Evolutionary conservation across 2,797 vertebrate genomes (phyloP).

Genomic region (Sebastes glaucus): DNA sequence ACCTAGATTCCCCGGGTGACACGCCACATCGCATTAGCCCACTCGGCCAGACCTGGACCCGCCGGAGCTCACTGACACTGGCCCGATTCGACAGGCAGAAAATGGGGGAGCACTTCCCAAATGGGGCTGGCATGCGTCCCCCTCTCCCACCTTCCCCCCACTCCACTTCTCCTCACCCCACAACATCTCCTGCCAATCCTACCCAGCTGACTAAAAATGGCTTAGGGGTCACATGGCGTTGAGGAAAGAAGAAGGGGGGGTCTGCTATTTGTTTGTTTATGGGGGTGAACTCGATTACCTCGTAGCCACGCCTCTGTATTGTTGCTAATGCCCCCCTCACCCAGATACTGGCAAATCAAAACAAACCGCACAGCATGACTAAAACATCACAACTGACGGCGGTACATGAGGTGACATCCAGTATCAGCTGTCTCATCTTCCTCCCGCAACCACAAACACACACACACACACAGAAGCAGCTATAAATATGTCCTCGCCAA

Average conservation of each 20-base stretch:
- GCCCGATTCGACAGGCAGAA: constrained; percentile 85
- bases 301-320: constrained; percentile 61
- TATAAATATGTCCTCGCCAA: constrained; percentile 34
- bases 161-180: constrained; percentile 2
- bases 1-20: constrained; percentile 89
- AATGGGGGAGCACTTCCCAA: constrained; percentile 83
- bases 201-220: constrained; percentile 74
- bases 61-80: constrained; percentile 82
- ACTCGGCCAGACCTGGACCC: constrained; percentile 80
- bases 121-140: constrained; percentile 72
- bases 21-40: constrained; percentile 88
- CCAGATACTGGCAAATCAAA: constrained; percentile 64
- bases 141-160: neutral
- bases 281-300: constrained; percentile 63
- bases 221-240: constrained; percentile 32
- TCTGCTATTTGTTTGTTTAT: constrained; percentile 60
- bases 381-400: constrained; percentile 25
- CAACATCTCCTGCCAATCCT: constrained; percentile 31
- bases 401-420: constrained; percentile 35
- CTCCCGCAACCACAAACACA: neutral
- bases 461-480: neutral
- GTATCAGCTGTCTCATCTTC: constrained; percentile 47
- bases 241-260: neutral
- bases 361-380: constrained; percentile 56
- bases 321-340: constrained; percentile 59